Conservation (phyloP, 1,140 invertebrate genomes). For the Panagrolaimus sp. region DNA sequence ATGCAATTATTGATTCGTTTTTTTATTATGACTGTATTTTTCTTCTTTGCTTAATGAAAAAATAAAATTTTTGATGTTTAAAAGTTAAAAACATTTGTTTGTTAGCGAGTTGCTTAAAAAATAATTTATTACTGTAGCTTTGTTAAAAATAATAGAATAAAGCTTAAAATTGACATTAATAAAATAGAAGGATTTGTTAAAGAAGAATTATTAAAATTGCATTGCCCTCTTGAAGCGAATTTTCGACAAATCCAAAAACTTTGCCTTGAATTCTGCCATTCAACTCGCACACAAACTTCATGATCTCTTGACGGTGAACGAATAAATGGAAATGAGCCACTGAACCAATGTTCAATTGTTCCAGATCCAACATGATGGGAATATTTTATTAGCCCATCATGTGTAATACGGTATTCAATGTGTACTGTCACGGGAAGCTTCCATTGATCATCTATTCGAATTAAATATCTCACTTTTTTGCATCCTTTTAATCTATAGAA, state of each 20-base stretch:
- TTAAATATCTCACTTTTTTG: constrained; percentile 22
- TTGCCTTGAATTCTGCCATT: background rate
- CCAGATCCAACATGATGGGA: constrained; percentile 21
- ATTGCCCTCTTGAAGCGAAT: constrained; percentile 5
- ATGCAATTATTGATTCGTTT: too few species aligned
- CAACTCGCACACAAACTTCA: constrained; percentile 20
- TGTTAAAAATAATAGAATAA: too few species aligned
- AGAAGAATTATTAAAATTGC: background rate
- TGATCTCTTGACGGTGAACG: constrained; percentile 12
- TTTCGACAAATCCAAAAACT: background rate
- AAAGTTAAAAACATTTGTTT: too few species aligned
- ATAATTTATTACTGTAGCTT: too few species aligned
- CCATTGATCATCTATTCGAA: constrained; percentile 19
- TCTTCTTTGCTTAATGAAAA: too few species aligned
- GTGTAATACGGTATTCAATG: constrained; percentile 19
- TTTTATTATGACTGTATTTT: too few species aligned
- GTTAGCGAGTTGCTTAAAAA: too few species aligned
- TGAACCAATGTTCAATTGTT: constrained; percentile 23
- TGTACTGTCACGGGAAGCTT: constrained; percentile 13
- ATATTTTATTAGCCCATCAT: constrained; percentile 19
- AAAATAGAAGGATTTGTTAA: too few species aligned
- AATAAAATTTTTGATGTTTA: too few species aligned
- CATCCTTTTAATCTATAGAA: constrained; percentile 17
- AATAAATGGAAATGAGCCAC: constrained; percentile 14
- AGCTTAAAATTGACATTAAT: too few species aligned